A percentile compares a stretch with the other conserved stretches of the same genome.
These are phyloP conservation scores for Andrena bicolor DNA, from an alignment of 2,888 invertebrate species.

Conservation along the genomic window DNA sequence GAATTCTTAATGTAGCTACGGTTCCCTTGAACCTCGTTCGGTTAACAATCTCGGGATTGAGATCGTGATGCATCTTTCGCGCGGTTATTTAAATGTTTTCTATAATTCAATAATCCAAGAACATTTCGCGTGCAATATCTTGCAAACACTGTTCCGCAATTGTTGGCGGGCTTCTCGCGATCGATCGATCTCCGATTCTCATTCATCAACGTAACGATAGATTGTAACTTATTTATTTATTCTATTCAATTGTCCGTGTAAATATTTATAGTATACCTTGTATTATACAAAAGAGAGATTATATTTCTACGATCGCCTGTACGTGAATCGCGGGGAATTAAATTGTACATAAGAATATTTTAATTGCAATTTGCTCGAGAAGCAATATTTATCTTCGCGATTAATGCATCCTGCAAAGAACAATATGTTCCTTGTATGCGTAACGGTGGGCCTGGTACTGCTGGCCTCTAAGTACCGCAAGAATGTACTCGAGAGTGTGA, in stretches of 20 bases:
- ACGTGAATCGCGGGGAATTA: constrained; percentile 3
- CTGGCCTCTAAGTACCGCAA: constrained; percentile 82
- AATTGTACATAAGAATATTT: constrained; percentile 62
- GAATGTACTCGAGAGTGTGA: constrained; percentile 80
- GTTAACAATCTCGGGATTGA: constrained; percentile 33
- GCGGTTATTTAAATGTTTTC: constrained; percentile 36
- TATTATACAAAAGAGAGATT: not conserved
- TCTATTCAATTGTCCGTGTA: constrained; percentile 30
- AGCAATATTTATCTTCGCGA: constrained; percentile 47
- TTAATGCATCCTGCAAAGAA: constrained; percentile 75
- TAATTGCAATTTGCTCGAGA: constrained; percentile 18
- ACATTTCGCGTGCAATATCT: constrained; percentile 22
- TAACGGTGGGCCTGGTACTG: constrained; percentile 82
- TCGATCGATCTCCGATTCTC: constrained; percentile 23
- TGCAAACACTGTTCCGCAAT: constrained; percentile 17
- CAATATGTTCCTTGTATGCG: constrained; percentile 82
- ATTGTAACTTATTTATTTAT: constrained; percentile 52
- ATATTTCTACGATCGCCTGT: not conserved
- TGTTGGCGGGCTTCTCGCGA: constrained; percentile 23
- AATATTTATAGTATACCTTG: constrained; percentile 22
- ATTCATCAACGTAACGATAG: constrained; percentile 25
- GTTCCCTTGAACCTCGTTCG: constrained; percentile 70
- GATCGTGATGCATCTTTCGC: constrained; percentile 60
- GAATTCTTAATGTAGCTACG: constrained; percentile 45
- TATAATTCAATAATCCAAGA: constrained; percentile 34